Conservation (phyloP, 2,888 invertebrate genomes). For the Ectobius pallidus region DNA sequence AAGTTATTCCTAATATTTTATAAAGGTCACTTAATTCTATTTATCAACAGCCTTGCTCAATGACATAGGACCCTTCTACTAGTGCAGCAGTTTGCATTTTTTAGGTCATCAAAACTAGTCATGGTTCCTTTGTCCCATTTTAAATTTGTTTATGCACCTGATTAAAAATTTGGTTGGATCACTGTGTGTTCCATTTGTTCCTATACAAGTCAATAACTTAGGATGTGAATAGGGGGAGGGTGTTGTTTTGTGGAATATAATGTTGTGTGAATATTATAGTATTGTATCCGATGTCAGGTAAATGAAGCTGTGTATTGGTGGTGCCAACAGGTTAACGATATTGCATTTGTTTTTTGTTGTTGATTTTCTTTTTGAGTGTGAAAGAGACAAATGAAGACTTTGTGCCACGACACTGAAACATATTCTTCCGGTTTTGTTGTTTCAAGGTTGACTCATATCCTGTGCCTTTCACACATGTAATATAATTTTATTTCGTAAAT, state of each 20-base stretch:
- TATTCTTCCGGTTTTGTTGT: neutral
- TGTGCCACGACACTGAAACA: neutral
- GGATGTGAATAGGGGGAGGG: neutral
- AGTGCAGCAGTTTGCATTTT: too few species aligned
- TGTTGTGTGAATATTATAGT: neutral
- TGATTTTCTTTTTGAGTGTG: neutral
- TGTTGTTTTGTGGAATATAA: neutral
- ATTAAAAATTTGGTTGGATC: neutral
- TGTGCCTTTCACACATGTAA: conserved; percentile 35
- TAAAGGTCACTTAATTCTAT: too few species aligned
- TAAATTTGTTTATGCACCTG: neutral
- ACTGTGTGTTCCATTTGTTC: conserved; percentile 9
- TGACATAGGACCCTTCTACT: neutral
- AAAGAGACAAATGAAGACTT: neutral
- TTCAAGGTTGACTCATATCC: conserved; percentile 17
- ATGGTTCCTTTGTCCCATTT: neutral
- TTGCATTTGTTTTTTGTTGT: neutral
- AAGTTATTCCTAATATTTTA: too few species aligned
- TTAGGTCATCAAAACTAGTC: neutral
- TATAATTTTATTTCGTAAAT: neutral
- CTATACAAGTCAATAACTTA: neutral
- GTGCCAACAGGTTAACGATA: conserved; percentile 2
- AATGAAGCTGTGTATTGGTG: neutral
- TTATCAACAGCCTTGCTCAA: conserved; percentile 10
- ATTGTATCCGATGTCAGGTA: neutral